Evolutionary conservation across 1,140 invertebrate genomes (phyloP), one percentile per base, ranked within the genome.

Genomic region (Asbolus verrucosus): DNA sequence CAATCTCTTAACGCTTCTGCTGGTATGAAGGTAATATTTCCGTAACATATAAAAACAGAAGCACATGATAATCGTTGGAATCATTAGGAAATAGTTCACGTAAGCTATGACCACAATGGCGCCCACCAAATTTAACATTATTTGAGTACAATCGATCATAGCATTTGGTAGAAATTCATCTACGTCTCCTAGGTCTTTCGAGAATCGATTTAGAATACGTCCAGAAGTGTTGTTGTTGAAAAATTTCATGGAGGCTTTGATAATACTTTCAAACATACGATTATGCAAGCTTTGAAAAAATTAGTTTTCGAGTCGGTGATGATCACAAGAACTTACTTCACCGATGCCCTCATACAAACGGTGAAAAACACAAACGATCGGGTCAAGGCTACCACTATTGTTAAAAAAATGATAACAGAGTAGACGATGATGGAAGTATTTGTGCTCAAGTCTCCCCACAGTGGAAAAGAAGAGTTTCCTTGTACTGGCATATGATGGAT

Each of bases 171-270:
- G 80, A 0, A 90, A 78, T 80, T 97, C 94, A 78, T 97, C 95
- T 70, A 96, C 87, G 0, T 89, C 87, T 0, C 92, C 91, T 77
- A 91, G 85, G 71, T 92, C 91, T 80, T 91, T 92, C 0, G 90
- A 87, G 71, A 92, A 92, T 33, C 90, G 79, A 77, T 92, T 92
- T 1, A 92, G 77, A 11, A 91, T 93, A 2, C 92, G 83, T 1
- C 91, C 92, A 67, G 85, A 85, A 0, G 92, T 90, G 80, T 96
- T 96, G 8, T 88, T 90, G 73, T 95, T 94, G 80, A 97, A 97
- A 82, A 97, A 97, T 4, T 87, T 84, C 86, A 96, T 95, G 0
- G 90, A 92, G 0, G 93, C 90, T 2, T 90, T 84, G 16, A 94
- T 87, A 0, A 97, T 88, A 50, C 90, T 90, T 6, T 83, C 81